A percentile compares a stretch with the other conserved stretches of the same genome.
These are phyloP conservation scores for Muraenolepis orangiensis DNA, from an alignment of 2,797 vertebrate genomes.

Conservation along the genomic window DNA sequence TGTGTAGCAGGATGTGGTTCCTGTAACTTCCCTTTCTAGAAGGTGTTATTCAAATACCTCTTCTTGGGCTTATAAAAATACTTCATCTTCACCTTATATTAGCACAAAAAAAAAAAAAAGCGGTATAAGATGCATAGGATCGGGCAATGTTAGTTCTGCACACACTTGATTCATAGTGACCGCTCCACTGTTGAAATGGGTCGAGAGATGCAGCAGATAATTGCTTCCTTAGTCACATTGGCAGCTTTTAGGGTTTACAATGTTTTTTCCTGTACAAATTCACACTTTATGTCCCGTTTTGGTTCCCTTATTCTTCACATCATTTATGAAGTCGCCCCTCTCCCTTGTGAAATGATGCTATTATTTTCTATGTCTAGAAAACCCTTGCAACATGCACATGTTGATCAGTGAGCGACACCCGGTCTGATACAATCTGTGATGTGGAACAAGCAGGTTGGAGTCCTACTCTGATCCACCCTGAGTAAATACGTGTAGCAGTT, in stretches of 20 bases:
- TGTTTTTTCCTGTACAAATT: not conserved
- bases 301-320: not conserved
- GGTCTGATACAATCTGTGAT: not conserved
- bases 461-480: not conserved
- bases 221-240: not conserved
- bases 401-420: not conserved
- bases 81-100: no score
- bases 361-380: not conserved
- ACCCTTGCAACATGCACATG: not conserved
- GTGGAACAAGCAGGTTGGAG: not conserved
- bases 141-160: not conserved
- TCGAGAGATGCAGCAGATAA: not conserved
- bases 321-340: not conserved
- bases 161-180: not conserved
- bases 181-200: not conserved
- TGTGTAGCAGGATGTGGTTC: not conserved
- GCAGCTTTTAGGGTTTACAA: not conserved
- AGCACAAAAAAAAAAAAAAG: no score
- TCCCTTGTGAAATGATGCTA: not conserved
- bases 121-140: not conserved
- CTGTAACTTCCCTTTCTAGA: not conserved
- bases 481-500: no score
- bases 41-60: not conserved
- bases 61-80: no score
- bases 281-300: not conserved